These are phyloP conservation scores for Palythoa grandiflora DNA, from an alignment of 92 coral and sea anemone species.

Conservation along the genomic window DNA sequence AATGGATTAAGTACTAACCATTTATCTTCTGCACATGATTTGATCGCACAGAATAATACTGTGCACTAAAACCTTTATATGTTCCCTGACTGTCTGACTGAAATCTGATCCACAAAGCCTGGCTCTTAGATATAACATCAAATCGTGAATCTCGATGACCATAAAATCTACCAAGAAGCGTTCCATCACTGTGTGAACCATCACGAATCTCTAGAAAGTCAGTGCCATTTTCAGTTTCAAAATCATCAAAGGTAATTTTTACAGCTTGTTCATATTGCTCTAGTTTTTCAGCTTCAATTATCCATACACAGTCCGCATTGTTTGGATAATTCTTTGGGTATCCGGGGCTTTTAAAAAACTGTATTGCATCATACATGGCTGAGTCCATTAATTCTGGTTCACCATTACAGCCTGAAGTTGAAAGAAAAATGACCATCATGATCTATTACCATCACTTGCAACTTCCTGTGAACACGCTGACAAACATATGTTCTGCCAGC, in stretches of 20 bases:
- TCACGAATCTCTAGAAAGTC: conserved; percentile 44
- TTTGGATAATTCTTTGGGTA: conserved; percentile 57
- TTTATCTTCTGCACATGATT: background rate
- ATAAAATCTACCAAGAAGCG: conserved; percentile 25
- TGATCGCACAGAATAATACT: background rate
- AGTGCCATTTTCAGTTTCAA: conserved; percentile 41
- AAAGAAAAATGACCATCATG: background rate
- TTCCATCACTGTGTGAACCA: conserved; percentile 14
- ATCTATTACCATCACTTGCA: no score
- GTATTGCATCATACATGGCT: conserved; percentile 43
- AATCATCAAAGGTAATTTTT: conserved; percentile 9
- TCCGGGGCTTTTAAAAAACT: conserved; percentile 54
- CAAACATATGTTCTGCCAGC: no score
- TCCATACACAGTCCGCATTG: conserved; percentile 61
- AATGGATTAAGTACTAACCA: background rate
- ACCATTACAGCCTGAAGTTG: conserved; percentile 52
- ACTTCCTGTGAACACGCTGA: no score
- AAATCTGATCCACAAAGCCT: conserved; percentile 29
- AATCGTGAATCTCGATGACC: conserved; percentile 1
- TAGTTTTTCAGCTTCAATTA: conserved; percentile 33
- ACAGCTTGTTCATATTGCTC: conserved; percentile 15
- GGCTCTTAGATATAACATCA: conserved; percentile 1
- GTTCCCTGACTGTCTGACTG: conserved; percentile 20
- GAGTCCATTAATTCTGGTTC: conserved; percentile 9
- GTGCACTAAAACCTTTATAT: conserved; percentile 23